Conservation (phyloP, 2,888 invertebrate genomes). For the Tenthredo notha region DNA sequence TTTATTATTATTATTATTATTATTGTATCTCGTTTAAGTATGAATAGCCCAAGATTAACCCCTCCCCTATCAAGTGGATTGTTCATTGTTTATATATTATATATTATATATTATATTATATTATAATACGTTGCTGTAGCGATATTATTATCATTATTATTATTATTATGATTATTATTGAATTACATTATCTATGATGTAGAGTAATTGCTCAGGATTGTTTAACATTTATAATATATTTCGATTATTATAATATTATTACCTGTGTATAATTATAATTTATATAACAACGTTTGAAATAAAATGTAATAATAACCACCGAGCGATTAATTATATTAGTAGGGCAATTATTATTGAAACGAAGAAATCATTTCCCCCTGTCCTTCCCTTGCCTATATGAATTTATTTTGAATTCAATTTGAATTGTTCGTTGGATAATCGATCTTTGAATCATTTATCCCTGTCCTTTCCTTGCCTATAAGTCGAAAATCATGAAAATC, state of each 20-base stretch:
- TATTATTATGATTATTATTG: conserved; percentile 32
- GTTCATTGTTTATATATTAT: conserved; percentile 64
- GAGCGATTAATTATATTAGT: no score
- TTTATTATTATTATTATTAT: conserved; percentile 69
- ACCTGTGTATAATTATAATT: conserved; percentile 68
- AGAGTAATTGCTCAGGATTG: conserved; percentile 77
- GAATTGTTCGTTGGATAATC: no score
- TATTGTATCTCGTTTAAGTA: conserved; percentile 39
- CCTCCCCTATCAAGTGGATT: conserved; percentile 67
- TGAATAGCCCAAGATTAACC: conserved; percentile 64
- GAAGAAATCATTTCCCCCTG: no score
- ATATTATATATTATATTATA: conserved; percentile 61
- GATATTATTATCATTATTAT: conserved; percentile 60
- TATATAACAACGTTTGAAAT: conserved; percentile 74
- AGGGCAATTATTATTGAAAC: no score
- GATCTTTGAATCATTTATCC: no score
- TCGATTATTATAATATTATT: conserved; percentile 71
- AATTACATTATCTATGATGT: conserved; percentile 58
- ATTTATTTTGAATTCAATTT: no score
- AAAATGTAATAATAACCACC: conserved; percentile 22
- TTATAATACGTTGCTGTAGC: conserved; percentile 65
- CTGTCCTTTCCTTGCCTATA: no score
- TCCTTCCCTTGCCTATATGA: no score
- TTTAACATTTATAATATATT: conserved; percentile 72
- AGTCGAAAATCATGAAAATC: no score